Evolutionary conservation across 2,113 vertebrate genomes (phyloP).

Genomic region (Lophius piscatorius): DNA sequence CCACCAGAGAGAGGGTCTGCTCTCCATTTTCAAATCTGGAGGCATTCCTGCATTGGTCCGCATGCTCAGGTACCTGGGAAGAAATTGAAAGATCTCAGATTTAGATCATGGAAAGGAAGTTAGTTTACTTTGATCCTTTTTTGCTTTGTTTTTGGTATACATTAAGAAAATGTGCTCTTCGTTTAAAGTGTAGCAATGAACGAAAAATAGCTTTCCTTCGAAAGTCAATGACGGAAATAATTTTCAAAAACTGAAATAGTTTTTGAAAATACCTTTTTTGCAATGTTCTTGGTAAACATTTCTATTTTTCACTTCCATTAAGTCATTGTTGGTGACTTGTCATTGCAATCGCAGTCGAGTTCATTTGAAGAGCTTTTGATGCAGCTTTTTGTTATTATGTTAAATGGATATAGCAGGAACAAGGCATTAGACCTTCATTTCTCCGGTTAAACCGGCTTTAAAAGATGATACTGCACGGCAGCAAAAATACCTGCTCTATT

Average conservation of each 20-base stretch:
- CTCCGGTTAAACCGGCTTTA: neutral
- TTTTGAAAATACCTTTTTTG: too few species aligned
- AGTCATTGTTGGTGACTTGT: too few species aligned
- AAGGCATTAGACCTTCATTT: neutral
- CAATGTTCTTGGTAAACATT: too few species aligned
- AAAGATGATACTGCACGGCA: neutral
- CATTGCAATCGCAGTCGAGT: too few species aligned
- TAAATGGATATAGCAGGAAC: neutral
- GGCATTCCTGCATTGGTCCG: slow-evolving; percentile 96
- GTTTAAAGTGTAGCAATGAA: neutral
- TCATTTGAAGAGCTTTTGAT: neutral
- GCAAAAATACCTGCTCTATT: neutral
- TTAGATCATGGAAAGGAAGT: neutral
- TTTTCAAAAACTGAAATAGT: too few species aligned
- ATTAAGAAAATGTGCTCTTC: neutral
- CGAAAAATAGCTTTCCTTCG: too few species aligned
- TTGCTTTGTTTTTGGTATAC: neutral
- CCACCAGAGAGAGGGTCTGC: slow-evolving; percentile 93
- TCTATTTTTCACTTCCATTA: too few species aligned
- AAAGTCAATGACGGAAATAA: too few species aligned
- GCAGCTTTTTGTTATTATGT: neutral
- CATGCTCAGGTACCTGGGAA: slow-evolving; percentile 89
- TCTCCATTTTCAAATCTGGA: slow-evolving; percentile 95
- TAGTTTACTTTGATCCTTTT: neutral
- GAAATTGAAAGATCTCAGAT: neutral